A percentile compares a stretch with the other conserved stretches of the same genome.
Evolutionary conservation across 2,888 invertebrate genomes (phyloP).

Genomic region (Macropis europaea): DNA sequence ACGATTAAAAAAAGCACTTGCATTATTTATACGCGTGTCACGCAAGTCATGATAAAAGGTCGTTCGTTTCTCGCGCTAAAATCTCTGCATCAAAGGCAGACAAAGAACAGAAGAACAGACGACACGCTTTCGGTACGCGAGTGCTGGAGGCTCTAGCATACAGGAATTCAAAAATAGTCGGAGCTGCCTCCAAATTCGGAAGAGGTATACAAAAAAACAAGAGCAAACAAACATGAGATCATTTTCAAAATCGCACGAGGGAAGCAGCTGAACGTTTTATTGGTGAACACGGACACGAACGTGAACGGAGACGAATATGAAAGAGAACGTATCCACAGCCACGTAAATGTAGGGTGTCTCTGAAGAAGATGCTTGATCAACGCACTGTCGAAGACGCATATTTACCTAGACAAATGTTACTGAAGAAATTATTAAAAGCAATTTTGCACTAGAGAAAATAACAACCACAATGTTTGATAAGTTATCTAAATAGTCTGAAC

Average conservation of each 20-base stretch:
- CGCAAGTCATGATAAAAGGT: too few species aligned
- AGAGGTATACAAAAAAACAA: conserved; percentile 7
- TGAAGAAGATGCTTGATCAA: too few species aligned
- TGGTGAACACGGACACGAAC: conserved; percentile 4
- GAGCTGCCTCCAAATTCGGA: conserved; percentile 1
- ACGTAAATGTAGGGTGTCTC: too few species aligned
- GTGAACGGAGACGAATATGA: neutral
- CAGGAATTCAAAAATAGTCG: too few species aligned
- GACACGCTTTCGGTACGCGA: neutral
- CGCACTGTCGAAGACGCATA: too few species aligned
- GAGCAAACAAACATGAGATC: conserved; percentile 28
- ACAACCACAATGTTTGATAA: too few species aligned
- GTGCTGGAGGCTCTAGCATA: too few species aligned
- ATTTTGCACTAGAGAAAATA: too few species aligned
- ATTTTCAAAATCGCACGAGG: conserved; percentile 17
- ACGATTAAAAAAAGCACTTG: conserved; percentile 5
- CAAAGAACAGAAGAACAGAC: neutral
- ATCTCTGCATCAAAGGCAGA: neutral
- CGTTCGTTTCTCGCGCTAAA: neutral
- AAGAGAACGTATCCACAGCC: conserved; percentile 30
- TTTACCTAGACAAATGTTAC: too few species aligned
- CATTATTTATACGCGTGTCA: neutral
- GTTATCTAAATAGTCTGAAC: too few species aligned
- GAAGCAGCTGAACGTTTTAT: conserved; percentile 12
- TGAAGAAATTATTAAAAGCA: too few species aligned